Percentiles rank a stretch among this genome's conserved stretches.
These are phyloP conservation scores for Busseola fusca DNA, from an alignment of 2,888 invertebrate genomes.

Conservation along the genomic window DNA sequence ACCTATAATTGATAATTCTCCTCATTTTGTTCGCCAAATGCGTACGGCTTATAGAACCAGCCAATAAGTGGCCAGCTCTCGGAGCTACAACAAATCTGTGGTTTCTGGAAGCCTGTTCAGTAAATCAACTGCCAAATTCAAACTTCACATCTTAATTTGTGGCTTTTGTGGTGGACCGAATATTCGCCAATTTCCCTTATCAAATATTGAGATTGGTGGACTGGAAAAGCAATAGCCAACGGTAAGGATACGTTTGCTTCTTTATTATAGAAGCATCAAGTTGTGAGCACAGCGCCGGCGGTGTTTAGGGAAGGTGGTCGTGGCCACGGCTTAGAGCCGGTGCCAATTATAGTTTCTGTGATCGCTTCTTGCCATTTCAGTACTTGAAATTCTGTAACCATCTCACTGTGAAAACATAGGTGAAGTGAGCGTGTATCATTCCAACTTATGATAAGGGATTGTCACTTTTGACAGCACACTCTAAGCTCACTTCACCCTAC, in stretches of 20 bases:
- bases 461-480: too few species aligned
- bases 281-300: not conserved
- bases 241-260: not conserved
- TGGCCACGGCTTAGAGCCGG: not conserved
- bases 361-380: not conserved
- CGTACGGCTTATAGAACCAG: not conserved
- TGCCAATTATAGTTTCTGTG: not conserved
- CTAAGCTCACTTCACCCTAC: too few species aligned
- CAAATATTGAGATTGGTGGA: not conserved
- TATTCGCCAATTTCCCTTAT: not conserved
- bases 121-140: not conserved
- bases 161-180: slow-evolving; percentile 1
- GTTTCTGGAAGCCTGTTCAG: not conserved
- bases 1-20: slow-evolving; percentile 33
- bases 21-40: slow-evolving; percentile 23
- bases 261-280: not conserved
- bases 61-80: slow-evolving; percentile 13
- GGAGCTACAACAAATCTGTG: not conserved
- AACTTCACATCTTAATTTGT: slow-evolving; percentile 17
- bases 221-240: not conserved
- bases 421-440: too few species aligned
- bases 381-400: too few species aligned
- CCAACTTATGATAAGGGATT: too few species aligned
- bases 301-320: not conserved
- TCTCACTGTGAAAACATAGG: too few species aligned